Evolutionary conservation across 2,113 vertebrate species (phyloP).

Genomic region (Bubo blakistoni): DNA sequence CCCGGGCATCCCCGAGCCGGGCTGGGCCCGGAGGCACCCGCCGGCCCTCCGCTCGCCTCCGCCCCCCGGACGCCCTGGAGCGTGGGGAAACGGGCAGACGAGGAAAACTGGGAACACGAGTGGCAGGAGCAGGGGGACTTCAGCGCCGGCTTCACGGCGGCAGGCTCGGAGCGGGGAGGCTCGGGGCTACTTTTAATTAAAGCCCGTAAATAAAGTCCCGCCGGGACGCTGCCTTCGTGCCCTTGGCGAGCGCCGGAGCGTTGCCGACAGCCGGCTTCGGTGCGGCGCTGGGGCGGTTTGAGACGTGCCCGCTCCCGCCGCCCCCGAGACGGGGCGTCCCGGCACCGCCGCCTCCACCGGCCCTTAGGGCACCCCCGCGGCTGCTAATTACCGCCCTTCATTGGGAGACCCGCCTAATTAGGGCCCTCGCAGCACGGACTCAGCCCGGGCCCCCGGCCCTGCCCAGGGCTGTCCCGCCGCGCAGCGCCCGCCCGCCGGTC

Average conservation of each 20-base stretch:
- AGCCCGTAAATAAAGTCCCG: rapidly evolving
- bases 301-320: not conserved
- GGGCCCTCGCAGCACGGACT: not conserved
- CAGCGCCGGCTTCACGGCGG: not conserved
- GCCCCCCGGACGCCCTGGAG: not conserved
- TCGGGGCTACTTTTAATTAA: rapidly evolving
- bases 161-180: not conserved
- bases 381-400: not conserved
- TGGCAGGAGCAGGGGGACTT: rapidly evolving
- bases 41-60: not conserved
- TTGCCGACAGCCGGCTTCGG: not conserved
- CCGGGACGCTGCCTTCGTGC: not conserved
- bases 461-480: not conserved
- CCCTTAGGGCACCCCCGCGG: rapidly evolving
- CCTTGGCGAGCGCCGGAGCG: not conserved
- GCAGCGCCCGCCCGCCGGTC: not conserved
- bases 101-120: not conserved
- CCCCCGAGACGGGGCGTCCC: too few relatives aligned
- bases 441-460: not conserved
- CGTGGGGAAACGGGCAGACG: not conserved
- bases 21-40: too few relatives aligned
- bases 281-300: not conserved
- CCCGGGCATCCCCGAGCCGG: too few relatives aligned
- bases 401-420: not conserved
- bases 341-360: too few relatives aligned